Percentiles rank a stretch among this genome's conserved stretches.
Conservation (phyloP, 1,140 invertebrate species). For the Trichonephila clavata region DNA sequence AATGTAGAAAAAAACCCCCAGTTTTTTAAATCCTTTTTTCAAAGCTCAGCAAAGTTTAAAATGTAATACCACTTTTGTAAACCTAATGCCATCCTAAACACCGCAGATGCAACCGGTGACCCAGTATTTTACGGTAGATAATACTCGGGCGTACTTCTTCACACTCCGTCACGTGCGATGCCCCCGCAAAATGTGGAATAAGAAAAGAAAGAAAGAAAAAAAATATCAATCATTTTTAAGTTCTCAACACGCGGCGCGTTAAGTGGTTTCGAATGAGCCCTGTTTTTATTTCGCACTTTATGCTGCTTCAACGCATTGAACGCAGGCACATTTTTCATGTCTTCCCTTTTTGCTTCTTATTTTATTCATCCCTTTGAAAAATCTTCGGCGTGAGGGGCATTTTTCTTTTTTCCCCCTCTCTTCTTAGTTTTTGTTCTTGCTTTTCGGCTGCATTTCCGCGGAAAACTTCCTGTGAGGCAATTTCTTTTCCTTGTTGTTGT, state of each 20-base stretch:
- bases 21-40: no score
- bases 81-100: neutral
- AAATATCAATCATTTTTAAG: slow-evolving; percentile 66
- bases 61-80: neutral
- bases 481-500: slow-evolving; percentile 20
- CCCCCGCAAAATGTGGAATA: neutral
- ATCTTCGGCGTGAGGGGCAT: neutral
- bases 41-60: no score
- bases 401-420: neutral
- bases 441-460: neutral
- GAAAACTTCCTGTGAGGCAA: slow-evolving; percentile 35
- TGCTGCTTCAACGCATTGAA: slow-evolving; percentile 34
- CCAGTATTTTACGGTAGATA: neutral
- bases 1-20: no score
- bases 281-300: slow-evolving; percentile 68
- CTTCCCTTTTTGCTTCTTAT: slow-evolving; percentile 26
- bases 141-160: neutral
- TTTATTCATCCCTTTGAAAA: slow-evolving; percentile 49
- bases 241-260: slow-evolving; percentile 53
- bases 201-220: neutral
- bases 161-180: slow-evolving; percentile 24
- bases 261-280: slow-evolving; percentile 69
- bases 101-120: slow-evolving; percentile 9
- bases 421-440: neutral
- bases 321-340: slow-evolving; percentile 16